Base-by-base conservation (phyloP, 2,113 vertebrate genomes). In the Lagopus muta region DNA sequence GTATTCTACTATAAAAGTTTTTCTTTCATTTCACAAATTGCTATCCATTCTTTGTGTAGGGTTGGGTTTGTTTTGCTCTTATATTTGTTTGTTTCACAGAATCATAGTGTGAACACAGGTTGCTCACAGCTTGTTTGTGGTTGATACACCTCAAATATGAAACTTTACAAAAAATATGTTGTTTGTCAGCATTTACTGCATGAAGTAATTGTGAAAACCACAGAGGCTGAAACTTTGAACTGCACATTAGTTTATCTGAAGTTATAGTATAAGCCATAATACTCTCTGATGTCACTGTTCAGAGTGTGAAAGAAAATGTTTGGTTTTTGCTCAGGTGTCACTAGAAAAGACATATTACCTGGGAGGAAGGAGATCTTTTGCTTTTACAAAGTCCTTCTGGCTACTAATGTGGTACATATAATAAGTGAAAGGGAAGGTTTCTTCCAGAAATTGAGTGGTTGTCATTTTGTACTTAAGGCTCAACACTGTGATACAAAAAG, bases 261-360 rank as follows among this genome's bases (percentile, higher is more conserved):
- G 81, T 94, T 94, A 95, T 61, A 91, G 74, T 95, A 97, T 95
- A 98, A 98, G 98, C 98, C 98, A 98, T 98, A 98, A 95, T 76
- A 82, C 89, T 97, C 82, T 95, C 97, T 97, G 95, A 82, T 88
- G 61, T 81, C 64, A 14, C 93, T 94, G 6, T 62, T 95, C 94
- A 95, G 94, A 70, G 92, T 58, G 92, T 95, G 88, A 92, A 94
- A 96, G 82, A 94, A 87, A 94, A 95, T 64, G 85, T 92, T 79
- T 67, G 89, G 83, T 92, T 85, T 95, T 76, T 66, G 76, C 91
- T 91, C 89, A 97, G 93, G 94, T 96, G 90, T 94, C 88, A 81
- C 43, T 91, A 82, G 76, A 79, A 83, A 93, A 85, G 86, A 45
- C 50, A 61, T 34, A 61, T 91, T 91, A 65, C 87, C 69, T 48